These are phyloP conservation scores for Poicephalus meyeri DNA, from an alignment of 2,113 vertebrate species.

Conservation along the genomic window DNA sequence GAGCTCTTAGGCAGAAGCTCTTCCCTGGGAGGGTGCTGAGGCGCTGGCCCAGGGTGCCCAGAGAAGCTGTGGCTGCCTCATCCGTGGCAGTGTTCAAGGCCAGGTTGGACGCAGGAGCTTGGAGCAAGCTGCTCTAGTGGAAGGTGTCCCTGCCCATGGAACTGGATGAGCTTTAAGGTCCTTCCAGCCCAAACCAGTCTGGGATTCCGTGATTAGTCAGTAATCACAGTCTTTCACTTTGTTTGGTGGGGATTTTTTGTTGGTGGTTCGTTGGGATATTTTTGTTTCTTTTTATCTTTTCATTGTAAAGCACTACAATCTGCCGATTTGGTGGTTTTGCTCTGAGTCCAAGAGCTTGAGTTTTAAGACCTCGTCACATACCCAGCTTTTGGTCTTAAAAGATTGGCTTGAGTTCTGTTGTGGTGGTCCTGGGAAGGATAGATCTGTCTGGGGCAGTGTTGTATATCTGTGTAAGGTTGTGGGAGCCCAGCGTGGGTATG, in stretches of 20 bases:
- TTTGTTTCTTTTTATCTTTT: background rate
- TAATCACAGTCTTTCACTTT: background rate
- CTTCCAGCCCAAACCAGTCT: background rate
- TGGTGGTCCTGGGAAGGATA: background rate
- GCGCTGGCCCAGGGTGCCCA: too few species aligned
- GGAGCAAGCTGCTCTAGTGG: too few species aligned
- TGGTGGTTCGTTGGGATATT: background rate
- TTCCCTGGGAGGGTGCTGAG: too few species aligned
- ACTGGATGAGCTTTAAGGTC: rapidly evolving
- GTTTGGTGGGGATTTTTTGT: background rate
- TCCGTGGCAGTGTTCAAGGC: too few species aligned
- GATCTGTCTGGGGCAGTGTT: background rate
- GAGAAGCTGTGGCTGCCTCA: too few species aligned
- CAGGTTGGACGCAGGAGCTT: too few species aligned
- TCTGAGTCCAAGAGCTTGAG: background rate
- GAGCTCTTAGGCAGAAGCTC: too few species aligned
- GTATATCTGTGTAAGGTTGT: background rate
- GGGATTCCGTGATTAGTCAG: background rate
- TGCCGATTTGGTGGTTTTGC: background rate
- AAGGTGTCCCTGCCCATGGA: background rate
- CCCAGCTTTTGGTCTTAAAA: background rate
- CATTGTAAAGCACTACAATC: background rate
- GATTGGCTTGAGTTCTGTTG: background rate
- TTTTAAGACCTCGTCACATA: background rate
- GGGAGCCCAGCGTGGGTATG: background rate